Evolutionary conservation across 2,113 vertebrate genomes (phyloP).

Genomic region (Vidua macroura): DNA sequence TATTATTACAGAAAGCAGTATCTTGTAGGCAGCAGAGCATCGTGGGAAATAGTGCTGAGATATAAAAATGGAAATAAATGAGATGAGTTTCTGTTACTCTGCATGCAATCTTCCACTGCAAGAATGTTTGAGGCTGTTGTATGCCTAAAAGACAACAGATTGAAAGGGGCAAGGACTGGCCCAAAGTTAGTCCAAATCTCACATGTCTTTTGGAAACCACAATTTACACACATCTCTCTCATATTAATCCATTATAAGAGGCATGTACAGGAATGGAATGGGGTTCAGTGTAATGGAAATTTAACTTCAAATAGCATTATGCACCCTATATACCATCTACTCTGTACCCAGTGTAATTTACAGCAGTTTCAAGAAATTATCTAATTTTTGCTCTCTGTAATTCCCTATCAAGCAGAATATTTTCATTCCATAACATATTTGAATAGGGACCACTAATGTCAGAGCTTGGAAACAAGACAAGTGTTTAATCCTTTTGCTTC

Average conservation of each 20-base stretch:
- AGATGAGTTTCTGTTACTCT: not conserved
- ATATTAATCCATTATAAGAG: not conserved
- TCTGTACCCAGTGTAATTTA: not conserved
- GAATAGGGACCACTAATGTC: not conserved
- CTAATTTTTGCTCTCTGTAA: not conserved
- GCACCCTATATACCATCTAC: not conserved
- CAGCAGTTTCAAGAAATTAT: not conserved
- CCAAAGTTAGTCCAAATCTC: not conserved
- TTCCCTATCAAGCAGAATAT: not conserved
- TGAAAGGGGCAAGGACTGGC: not conserved
- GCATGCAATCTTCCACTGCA: not conserved
- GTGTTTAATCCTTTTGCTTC: not conserved
- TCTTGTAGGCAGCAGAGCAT: not conserved
- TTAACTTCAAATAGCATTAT: not conserved
- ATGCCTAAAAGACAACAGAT: not conserved
- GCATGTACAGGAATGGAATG: not conserved
- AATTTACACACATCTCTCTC: not conserved
- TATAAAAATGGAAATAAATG: constrained; percentile 26
- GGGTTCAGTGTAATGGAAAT: not conserved
- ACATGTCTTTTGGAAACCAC: not conserved
- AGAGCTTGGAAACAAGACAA: not conserved
- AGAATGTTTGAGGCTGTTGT: not conserved
- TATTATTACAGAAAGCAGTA: not conserved
- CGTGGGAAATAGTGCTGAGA: not conserved
- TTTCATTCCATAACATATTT: not conserved